Evolutionary conservation across 2,888 invertebrate species (phyloP).

Genomic region (Muscina levida): DNA sequence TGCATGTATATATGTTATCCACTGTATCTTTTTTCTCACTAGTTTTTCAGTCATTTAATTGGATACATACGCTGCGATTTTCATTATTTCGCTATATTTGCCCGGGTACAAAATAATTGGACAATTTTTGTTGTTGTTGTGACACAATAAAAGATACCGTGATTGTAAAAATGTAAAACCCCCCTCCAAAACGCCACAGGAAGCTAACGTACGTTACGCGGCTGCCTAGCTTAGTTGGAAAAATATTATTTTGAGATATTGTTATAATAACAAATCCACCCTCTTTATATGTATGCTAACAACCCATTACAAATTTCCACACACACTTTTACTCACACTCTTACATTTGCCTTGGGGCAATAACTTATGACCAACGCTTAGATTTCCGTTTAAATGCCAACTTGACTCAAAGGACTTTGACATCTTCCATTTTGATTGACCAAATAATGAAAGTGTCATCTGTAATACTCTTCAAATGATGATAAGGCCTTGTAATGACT

Average conservation of each 20-base stretch:
- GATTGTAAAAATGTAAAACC: conserved; percentile 13
- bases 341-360: neutral
- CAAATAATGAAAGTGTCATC: conserved; percentile 41
- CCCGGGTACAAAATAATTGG: conserved; percentile 62
- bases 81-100: conserved; percentile 25
- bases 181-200: conserved; percentile 34
- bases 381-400: conserved; percentile 31
- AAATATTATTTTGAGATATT: conserved; percentile 53
- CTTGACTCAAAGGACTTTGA: conserved; percentile 6
- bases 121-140: conserved; percentile 15
- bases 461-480: conserved; percentile 29
- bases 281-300: neutral
- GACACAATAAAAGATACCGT: conserved; percentile 7
- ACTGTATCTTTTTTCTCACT: conserved; percentile 23
- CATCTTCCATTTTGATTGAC: neutral
- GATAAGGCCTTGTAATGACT: conserved; percentile 17
- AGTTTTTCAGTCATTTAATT: conserved; percentile 78
- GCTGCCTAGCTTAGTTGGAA: conserved; percentile 24
- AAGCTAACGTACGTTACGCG: conserved; percentile 24
- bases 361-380: neutral
- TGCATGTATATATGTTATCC: neutral
- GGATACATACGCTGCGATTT: conserved; percentile 72
- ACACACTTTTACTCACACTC: neutral
- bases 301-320: neutral
- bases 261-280: conserved; percentile 53